Base-by-base conservation (phyloP, 2,113 vertebrate genomes). In the Protomyctophum bolini region DNA sequence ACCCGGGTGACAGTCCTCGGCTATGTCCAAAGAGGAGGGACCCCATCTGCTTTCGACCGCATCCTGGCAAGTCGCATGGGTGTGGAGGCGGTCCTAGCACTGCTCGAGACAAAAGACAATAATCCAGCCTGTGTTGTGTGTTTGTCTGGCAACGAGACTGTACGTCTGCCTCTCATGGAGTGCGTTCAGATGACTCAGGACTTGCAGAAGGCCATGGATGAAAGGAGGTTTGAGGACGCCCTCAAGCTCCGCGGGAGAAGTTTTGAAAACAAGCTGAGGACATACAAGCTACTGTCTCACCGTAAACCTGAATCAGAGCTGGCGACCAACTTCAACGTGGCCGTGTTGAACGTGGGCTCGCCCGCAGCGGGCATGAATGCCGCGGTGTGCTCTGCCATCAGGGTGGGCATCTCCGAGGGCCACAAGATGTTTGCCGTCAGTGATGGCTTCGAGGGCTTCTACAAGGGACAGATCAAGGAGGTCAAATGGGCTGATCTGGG, bases 171-270 rank as follows among this genome's bases (percentile, higher is more conserved):
- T 41, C 33, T 41, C 33, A 41, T 41, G 33, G 33, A 41, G 33
- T 41, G 33, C 33, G 33, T 41, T 0, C 3, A 9, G 41, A 71
- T 99, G 98, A 99, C 98, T 72, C 97, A 98, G 83, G 94, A 95
- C 67, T 97, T 99, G 1, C 98, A 99, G 86, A 99, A 97, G 81
- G 97, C 96, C 10, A 99, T 99, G 98, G 97, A 98, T 3, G 96
- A 96, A 71, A 94, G 94, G 76, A 93, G 89, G 66, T 99, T 99
- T 75, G 88, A 93, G 66, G 96, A 98, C 0, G 97, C 98, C 0
- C 97, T 99, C 0, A 92, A 85, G 62, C 95, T 99, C 52, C 96
- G 98, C 54, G 98, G 98, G 83, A 96, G 97, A 95, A 87, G 96
- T 92, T 96, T 97, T 82, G 94, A 96, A 87, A 95, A 93, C 90